Evolutionary conservation across 1,140 invertebrate species (phyloP).

Genomic region (Aporrectodea caliginosa): DNA sequence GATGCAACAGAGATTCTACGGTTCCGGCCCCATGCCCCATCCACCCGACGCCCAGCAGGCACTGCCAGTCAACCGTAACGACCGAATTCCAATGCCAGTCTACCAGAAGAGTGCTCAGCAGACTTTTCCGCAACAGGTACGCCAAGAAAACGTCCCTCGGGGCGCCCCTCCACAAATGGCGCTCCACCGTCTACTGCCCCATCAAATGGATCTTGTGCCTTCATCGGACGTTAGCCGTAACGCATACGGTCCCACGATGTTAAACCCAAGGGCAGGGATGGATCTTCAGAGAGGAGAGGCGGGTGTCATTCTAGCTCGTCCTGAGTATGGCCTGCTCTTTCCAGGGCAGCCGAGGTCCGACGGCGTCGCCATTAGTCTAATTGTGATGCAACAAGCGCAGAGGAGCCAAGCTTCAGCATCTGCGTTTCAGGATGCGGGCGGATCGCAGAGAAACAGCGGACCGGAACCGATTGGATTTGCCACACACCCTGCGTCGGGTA

Average conservation of each 20-base stretch:
- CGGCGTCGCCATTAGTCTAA: background rate
- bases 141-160: background rate
- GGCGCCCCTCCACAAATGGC: no score
- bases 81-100: background rate
- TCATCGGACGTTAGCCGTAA: background rate
- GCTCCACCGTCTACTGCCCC: background rate
- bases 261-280: no score
- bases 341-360: background rate
- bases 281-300: background rate
- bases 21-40: background rate
- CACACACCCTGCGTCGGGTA: background rate
- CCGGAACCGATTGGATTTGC: no score
- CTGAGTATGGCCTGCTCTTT: background rate
- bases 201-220: background rate
- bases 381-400: background rate
- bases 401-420: no score
- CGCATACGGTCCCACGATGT: no score
- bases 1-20: background rate
- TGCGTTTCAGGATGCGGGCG: no score
- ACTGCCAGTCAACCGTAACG: background rate
- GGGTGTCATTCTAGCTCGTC: background rate
- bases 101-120: background rate
- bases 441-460: no score
- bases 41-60: background rate
- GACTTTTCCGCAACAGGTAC: background rate